phyloP scores from a whole-genome alignment of 2,113 vertebrate genomes.

The Micronycteris hirsuta region DNA sequence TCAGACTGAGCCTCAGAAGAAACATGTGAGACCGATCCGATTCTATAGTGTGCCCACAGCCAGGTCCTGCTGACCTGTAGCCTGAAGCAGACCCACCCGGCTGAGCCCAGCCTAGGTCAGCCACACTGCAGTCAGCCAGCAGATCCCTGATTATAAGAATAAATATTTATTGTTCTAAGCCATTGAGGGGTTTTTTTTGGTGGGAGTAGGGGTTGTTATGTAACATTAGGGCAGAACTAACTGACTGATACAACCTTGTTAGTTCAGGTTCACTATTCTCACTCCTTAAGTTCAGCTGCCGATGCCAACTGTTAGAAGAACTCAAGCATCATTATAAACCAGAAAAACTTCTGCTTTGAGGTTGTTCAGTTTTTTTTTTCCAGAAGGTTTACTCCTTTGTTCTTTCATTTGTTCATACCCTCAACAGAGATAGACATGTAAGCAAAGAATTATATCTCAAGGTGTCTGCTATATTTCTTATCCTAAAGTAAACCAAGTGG shows the following conservation, averaged over 20 bases:
- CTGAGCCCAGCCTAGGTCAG: background rate
- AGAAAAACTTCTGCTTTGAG: background rate
- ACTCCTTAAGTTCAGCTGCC: background rate
- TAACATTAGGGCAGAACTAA: background rate
- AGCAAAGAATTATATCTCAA: constrained; percentile 27
- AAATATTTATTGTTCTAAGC: background rate
- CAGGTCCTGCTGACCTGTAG: accelerated
- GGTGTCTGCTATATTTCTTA: background rate
- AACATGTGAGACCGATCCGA: background rate
- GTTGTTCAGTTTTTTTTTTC: background rate
- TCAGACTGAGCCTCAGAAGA: background rate
- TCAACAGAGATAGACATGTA: background rate
- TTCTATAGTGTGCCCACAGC: background rate
- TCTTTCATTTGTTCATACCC: background rate
- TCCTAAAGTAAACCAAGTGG: constrained; percentile 29
- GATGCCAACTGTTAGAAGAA: background rate
- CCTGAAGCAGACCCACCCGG: background rate
- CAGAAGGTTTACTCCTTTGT: background rate
- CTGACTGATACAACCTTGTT: background rate
- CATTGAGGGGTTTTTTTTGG: background rate
- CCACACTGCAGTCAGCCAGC: background rate
- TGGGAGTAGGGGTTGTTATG: background rate
- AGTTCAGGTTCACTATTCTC: background rate
- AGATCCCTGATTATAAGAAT: background rate
- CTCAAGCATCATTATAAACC: background rate